These are phyloP conservation scores for Lerema accius DNA, from an alignment of 1,140 invertebrate species.

Conservation along the genomic window DNA sequence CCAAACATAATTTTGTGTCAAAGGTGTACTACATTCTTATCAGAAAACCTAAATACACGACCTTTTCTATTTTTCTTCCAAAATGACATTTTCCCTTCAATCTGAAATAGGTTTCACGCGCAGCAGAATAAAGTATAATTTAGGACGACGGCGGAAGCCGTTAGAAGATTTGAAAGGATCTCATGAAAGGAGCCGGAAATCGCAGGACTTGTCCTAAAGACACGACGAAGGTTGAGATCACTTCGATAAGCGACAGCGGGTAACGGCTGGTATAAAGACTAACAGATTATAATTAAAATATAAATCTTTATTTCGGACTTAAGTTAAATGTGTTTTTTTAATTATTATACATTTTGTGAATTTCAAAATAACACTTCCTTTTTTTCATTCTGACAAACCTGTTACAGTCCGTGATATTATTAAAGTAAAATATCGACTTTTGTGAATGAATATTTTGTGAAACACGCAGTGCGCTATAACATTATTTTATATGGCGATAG, in stretches of 20 bases:
- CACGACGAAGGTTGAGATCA: constrained; percentile 30
- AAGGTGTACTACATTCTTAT: constrained; percentile 46
- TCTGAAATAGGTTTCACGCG: constrained; percentile 10
- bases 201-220: constrained; percentile 41
- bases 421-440: no score
- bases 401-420: no score
- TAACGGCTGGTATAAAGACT: not conserved
- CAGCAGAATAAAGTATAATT: constrained; percentile 15
- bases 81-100: constrained; percentile 9
- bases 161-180: constrained; percentile 47
- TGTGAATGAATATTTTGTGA: no score
- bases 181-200: constrained; percentile 46
- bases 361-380: no score
- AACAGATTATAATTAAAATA: no score
- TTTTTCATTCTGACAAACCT: no score
- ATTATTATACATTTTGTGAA: no score
- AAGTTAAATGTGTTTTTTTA: no score
- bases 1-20: constrained; percentile 39
- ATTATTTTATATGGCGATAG: not conserved
- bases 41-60: constrained; percentile 45
- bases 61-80: constrained; percentile 39
- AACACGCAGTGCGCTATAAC: no score
- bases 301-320: no score
- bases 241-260: constrained; percentile 28
- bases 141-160: constrained; percentile 4